Evolutionary conservation across 2,888 invertebrate genomes (phyloP), one percentile per base, ranked within the genome.

Genomic region (Drosophila subquinaria): DNA sequence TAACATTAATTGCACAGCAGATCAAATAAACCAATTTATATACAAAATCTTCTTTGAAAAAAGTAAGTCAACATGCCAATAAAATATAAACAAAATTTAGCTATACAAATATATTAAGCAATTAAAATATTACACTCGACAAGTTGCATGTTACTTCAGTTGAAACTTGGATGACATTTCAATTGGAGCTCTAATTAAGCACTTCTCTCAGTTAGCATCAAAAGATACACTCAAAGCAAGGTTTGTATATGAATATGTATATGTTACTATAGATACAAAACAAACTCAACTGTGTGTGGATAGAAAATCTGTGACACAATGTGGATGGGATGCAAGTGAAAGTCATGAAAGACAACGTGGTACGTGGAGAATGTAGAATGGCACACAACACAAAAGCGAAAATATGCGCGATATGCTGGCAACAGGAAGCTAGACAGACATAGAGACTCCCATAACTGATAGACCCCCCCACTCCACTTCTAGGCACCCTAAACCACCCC

Each of bases 311-410:
- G 68, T 76, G 77, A 61, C 76, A 76, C 68, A 72, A 66, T 66
- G 76, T 61, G 72, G 15, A 36, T 43, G 62, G 38, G 52, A 50
- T 57, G 77, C 75, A 65, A 83, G 76, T 76, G 76, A 85, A 79
- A 79, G 74, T 77, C 74, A 51, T 68, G 69, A 63, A 70, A 66
- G 52, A 51, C 77, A 63, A 60, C 47, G 23, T 45, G 70, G 23
- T 45, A 75, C 76, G 63, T 61, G 73, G 45, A 50, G 77, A 62
- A 76, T 72, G 73, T 48, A 50, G 77, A 62, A 76, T 72, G 67
- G 47, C 60, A 51, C 48, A 61, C 43, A 64, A 64, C 64, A 67
- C 79, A 75, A 75, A 79, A 75, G 75, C 71, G 63, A 74, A 70
- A 70, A 67, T 75, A 57, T 79, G 66, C 75, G 57, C 79, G 70